Evolutionary conservation across 2,888 invertebrate genomes (phyloP).

Genomic region (Calliopum simillimum): DNA sequence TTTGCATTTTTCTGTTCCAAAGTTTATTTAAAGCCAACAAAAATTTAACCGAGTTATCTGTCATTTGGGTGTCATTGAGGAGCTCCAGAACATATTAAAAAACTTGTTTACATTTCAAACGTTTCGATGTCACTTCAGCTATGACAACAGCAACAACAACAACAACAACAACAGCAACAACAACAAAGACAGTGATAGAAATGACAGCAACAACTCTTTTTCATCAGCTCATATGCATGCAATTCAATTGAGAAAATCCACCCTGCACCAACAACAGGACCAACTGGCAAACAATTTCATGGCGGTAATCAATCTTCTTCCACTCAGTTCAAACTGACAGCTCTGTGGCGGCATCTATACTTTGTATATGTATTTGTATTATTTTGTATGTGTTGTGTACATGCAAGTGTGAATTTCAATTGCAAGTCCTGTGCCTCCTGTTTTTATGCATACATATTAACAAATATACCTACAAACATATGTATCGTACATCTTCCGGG

Average conservation of each 20-base stretch:
- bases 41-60: too few relatives aligned
- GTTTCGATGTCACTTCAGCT: conserved; percentile 24
- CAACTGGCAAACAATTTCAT: conserved; percentile 63
- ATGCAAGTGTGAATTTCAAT: too few relatives aligned
- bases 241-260: conserved; percentile 54
- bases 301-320: conserved; percentile 69
- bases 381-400: too few relatives aligned
- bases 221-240: conserved; percentile 48
- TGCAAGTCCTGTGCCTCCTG: too few relatives aligned
- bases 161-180: conserved; percentile 29
- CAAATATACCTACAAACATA: too few relatives aligned
- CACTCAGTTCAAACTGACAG: conserved; percentile 67
- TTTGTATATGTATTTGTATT: too few relatives aligned
- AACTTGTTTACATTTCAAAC: conserved; percentile 24
- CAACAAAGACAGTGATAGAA: conserved; percentile 37
- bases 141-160: conserved; percentile 17
- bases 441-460: too few relatives aligned
- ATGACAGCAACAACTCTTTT: conserved; percentile 50
- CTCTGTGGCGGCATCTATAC: conserved; percentile 56
- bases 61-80: not conserved
- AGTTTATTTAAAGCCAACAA: not conserved
- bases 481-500: too few relatives aligned
- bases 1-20: not conserved
- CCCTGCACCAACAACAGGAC: conserved; percentile 44
- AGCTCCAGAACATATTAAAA: conserved; percentile 4